phyloP scores from a whole-genome alignment of 2,113 vertebrate species.

The Syngnathus scovelli region DNA sequence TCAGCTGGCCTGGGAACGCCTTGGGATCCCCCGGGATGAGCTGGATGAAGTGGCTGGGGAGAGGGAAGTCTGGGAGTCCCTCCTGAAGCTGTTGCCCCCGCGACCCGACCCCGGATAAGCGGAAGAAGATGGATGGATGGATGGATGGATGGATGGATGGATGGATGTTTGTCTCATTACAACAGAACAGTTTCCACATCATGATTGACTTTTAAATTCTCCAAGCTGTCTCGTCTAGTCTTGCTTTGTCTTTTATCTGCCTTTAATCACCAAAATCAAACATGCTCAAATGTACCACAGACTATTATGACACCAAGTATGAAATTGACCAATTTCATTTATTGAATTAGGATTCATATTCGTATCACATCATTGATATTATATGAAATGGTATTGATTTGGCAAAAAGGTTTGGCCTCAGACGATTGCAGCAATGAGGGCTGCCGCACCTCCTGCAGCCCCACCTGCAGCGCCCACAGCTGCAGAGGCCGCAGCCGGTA shows the following conservation, averaged over 20 bases:
- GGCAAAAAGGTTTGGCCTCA: background rate
- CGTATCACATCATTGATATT: no score
- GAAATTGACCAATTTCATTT: background rate
- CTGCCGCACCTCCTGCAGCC: background rate
- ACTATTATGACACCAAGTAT: no score
- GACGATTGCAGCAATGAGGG: background rate
- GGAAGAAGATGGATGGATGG: no score
- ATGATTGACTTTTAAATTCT: background rate
- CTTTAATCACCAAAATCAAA: background rate
- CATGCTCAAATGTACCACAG: no score
- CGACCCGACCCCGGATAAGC: no score
- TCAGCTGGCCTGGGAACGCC: no score
- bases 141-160: no score
- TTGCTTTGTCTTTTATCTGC: background rate
- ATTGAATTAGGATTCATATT: background rate
- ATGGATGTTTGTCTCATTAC: no score
- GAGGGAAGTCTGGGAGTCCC: no score
- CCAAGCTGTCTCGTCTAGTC: slow-evolving; percentile 10
- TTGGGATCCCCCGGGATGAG: no score
- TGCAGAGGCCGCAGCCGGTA: background rate
- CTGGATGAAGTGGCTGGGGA: no score
- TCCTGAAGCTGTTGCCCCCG: no score
- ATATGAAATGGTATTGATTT: background rate
- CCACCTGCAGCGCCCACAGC: slow-evolving; percentile 12
- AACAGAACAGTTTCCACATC: background rate